phyloP scores from a whole-genome alignment of 2,113 vertebrate species.

The Bubo bubo region DNA sequence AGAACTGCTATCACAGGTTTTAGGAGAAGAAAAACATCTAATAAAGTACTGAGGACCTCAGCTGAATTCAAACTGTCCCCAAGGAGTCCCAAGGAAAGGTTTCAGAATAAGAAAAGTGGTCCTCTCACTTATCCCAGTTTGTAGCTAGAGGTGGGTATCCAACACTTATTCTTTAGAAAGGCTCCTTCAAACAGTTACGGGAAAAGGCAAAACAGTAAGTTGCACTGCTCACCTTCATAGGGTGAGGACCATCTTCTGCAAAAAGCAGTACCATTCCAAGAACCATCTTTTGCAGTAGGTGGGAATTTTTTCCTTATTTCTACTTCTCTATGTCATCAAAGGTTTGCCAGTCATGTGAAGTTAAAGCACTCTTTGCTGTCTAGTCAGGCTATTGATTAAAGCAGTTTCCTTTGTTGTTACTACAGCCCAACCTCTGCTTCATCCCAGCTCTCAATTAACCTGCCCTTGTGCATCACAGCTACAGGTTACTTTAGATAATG shows the following conservation, averaged over 20 bases:
- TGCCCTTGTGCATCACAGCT: not conserved
- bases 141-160: not conserved
- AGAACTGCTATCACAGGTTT: not conserved
- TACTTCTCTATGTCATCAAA: not conserved
- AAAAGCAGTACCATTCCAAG: not conserved
- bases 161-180: not conserved
- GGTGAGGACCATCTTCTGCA: not conserved
- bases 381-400: not conserved
- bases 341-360: not conserved
- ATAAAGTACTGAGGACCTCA: not conserved
- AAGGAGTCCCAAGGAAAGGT: not conserved
- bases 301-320: not conserved
- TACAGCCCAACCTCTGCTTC: not conserved
- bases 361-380: not conserved
- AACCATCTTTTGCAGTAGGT: not conserved
- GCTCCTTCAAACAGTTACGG: not conserved
- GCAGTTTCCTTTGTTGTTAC: not conserved
- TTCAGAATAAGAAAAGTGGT: not conserved
- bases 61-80: not conserved
- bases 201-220: not conserved
- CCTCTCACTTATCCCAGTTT: not conserved
- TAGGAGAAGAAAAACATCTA: not conserved
- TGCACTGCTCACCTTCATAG: not conserved
- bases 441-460: not conserved
- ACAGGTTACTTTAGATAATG: not conserved